Percentiles rank a stretch among this genome's conserved stretches.
Conservation (phyloP, 2,797 vertebrate genomes). For the Pseudochromis fuscus region DNA sequence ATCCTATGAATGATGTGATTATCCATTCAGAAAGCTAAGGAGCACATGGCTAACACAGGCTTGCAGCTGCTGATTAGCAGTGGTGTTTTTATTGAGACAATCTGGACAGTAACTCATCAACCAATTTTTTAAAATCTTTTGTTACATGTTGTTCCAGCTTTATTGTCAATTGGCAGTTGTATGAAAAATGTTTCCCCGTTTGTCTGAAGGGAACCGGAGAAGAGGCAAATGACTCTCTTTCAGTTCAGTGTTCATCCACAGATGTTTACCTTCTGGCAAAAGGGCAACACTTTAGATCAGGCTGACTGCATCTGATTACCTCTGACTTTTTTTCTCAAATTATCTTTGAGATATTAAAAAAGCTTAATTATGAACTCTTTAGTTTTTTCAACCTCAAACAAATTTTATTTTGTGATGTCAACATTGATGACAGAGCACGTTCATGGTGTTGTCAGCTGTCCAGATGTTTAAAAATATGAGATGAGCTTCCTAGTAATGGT, state of each 20-base stretch:
- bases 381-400: neutral
- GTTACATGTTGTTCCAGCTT: neutral
- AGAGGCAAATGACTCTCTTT: conserved; percentile 41
- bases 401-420: neutral
- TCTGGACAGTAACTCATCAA: neutral
- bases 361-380: neutral
- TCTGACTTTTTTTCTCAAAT: conserved; percentile 18
- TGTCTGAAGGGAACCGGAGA: conserved; percentile 22
- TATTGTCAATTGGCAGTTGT: conserved; percentile 4
- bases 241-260: conserved; percentile 36
- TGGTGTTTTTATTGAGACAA: neutral
- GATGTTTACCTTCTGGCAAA: conserved; percentile 66
- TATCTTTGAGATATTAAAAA: conserved; percentile 12
- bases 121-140: neutral
- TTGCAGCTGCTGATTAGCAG: neutral
- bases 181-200: neutral
- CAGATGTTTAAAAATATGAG: neutral
- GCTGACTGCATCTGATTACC: conserved; percentile 49
- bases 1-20: neutral
- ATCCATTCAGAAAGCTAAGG: neutral
- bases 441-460: neutral
- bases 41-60: neutral
- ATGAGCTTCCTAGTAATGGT: neutral
- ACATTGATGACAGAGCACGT: neutral
- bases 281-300: conserved; percentile 34